Evolutionary conservation across 2,888 invertebrate genomes (phyloP).

Genomic region (Temnothorax ravouxi): DNA sequence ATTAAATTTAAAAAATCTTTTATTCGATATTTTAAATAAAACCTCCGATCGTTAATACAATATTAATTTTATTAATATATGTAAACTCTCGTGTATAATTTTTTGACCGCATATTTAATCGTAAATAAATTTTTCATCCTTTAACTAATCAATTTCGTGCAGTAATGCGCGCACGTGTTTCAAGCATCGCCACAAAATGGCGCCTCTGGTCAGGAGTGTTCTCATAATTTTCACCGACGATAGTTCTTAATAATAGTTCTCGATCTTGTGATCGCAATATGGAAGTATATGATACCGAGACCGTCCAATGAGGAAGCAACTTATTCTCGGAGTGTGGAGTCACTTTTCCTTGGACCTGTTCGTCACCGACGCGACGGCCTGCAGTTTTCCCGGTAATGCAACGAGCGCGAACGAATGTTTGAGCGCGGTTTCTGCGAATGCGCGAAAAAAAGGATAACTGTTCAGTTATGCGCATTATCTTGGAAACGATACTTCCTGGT

Average conservation of each 20-base stretch:
- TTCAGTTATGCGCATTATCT: slow-evolving; percentile 53
- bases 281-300: not conserved
- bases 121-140: not conserved
- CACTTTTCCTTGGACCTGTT: slow-evolving; percentile 34
- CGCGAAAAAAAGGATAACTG: slow-evolving; percentile 31
- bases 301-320: not conserved
- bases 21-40: not conserved
- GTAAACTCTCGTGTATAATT: not conserved
- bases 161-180: too few species aligned
- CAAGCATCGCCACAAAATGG: not conserved
- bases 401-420: slow-evolving; percentile 50
- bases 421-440: slow-evolving; percentile 61
- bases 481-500: slow-evolving; percentile 60
- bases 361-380: slow-evolving; percentile 23
- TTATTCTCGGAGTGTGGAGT: slow-evolving; percentile 24
- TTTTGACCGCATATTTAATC: not conserved
- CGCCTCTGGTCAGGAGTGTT: not conserved
- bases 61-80: too few species aligned
- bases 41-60: too few species aligned
- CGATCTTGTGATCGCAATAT: not conserved
- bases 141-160: not conserved
- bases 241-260: not conserved
- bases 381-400: slow-evolving; percentile 21
- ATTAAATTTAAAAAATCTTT: not conserved
- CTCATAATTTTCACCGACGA: slow-evolving; percentile 2